Percentiles rank a stretch among this genome's conserved stretches.
Evolutionary conservation across 2,797 vertebrate genomes (phyloP).

Genomic region (Glossophaga mutica): DNA sequence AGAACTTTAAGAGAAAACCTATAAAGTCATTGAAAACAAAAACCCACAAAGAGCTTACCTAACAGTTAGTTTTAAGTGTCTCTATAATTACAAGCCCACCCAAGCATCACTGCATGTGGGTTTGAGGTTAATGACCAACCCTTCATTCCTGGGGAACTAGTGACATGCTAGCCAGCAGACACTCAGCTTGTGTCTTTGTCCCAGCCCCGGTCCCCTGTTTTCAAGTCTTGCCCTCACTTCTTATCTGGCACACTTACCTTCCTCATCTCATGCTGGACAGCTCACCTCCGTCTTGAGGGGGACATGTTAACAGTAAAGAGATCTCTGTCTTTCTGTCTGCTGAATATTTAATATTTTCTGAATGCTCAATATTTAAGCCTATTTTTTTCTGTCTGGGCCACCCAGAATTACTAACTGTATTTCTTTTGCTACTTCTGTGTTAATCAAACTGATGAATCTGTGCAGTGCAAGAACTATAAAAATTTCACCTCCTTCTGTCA

Average conservation of each 20-base stretch:
- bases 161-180: neutral
- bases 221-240: neutral
- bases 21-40: constrained; percentile 5
- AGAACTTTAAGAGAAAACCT: neutral
- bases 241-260: neutral
- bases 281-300: neutral
- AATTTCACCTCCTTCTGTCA: neutral
- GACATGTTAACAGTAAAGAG: neutral
- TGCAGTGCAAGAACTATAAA: neutral
- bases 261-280: neutral
- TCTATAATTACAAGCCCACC: neutral
- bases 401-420: neutral
- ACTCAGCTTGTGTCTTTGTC: neutral
- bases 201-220: neutral
- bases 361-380: neutral
- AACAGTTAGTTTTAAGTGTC: neutral
- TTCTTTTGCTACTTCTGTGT: neutral
- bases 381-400: neutral
- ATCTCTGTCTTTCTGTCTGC: neutral
- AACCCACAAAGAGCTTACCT: neutral
- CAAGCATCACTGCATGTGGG: neutral
- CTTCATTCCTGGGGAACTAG: neutral
- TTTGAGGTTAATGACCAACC: neutral
- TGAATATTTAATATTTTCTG: neutral
- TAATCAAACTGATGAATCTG: neutral